Base-by-base conservation (phyloP, 2,113 vertebrate species). In the Solea senegalensis region DNA sequence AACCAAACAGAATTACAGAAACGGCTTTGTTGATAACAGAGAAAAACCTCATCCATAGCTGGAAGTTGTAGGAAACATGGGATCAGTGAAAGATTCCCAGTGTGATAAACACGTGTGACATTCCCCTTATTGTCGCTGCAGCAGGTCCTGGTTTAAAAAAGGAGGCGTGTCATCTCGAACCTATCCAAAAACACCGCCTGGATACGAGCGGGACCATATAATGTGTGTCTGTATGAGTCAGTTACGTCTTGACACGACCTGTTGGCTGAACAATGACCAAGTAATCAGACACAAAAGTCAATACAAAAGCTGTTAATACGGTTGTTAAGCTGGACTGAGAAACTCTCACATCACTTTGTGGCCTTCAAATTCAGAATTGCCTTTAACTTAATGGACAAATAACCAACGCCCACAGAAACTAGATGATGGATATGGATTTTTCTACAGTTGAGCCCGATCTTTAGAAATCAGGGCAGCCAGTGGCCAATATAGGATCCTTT, bases 101-200 rank as follows among this genome's bases (percentile, higher is more conserved):
- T 52, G 62, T 41, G 75, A 83, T 62, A 67, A 81, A 81, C 11
- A 79, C 69, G 69, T 75, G 78, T 68, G 74, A 84, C 71, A 83
- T 78, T 83, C 74, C 73, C 9, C 61, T 71, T 64, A 53, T 54
- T 75, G 67, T 53, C 7, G 44, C 71, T 69, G 74, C 45, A 15
- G 48, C 45, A 40, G 62, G 15, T 71, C 65, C 21, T 41, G 39
- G 39, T 75, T 60, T 45, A n/a, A 48, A 49, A n/a, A 26, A 41
- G 21, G 27, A 70, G 74, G 53, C 8, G n/a, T 74, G 52, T 41
- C 50, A 82, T 10, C 54, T 39, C 44, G 68, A 61, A 15, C 49
- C 15, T 12, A 46, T 16, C 40, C 9, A 39, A 52, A 39, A 44
- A 14, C 41, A 75, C 0, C 28, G 27, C 53, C 34, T 45, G 39